A percentile compares a stretch with the other conserved stretches of the same genome.
phyloP scores from a whole-genome alignment of 2,888 invertebrate genomes.

The Netelia virgata region DNA sequence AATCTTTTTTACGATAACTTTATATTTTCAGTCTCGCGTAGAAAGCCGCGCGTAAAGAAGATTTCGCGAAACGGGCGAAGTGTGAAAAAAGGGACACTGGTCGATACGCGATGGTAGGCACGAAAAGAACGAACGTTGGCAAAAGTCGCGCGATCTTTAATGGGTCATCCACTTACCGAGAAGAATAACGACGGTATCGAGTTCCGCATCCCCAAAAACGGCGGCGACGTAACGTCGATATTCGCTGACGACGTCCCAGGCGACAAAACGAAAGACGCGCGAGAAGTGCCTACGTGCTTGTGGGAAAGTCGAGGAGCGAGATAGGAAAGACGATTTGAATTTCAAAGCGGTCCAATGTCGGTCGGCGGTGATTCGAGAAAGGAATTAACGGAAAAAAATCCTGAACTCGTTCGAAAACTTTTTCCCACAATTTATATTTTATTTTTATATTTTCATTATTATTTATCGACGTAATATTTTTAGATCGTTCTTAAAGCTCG shows the following conservation, averaged over 20 bases:
- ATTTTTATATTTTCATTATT: not conserved
- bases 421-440: constrained; percentile 6
- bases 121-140: not conserved
- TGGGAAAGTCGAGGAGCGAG: constrained; percentile 35
- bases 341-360: constrained; percentile 61
- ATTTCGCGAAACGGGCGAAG: not conserved
- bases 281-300: constrained; percentile 18
- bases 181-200: constrained; percentile 51
- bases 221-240: constrained; percentile 51
- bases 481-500: not conserved
- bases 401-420: constrained; percentile 59
- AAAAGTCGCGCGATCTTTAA: constrained; percentile 14
- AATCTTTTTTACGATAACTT: constrained; percentile 52
- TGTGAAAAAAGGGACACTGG: not conserved
- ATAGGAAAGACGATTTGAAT: constrained; percentile 63
- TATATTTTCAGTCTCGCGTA: constrained; percentile 17
- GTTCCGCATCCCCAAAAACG: constrained; percentile 17
- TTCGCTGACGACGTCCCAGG: constrained; percentile 27
- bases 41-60: not conserved
- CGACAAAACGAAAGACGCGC: not conserved
- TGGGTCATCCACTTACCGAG: constrained; percentile 51
- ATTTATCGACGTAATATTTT: no score
- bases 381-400: constrained; percentile 7
- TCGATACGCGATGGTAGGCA: not conserved
- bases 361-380: constrained; percentile 5